Evolutionary conservation across 2,888 invertebrate genomes (phyloP).

Genomic region (Sepioteuthis lessoniana): DNA sequence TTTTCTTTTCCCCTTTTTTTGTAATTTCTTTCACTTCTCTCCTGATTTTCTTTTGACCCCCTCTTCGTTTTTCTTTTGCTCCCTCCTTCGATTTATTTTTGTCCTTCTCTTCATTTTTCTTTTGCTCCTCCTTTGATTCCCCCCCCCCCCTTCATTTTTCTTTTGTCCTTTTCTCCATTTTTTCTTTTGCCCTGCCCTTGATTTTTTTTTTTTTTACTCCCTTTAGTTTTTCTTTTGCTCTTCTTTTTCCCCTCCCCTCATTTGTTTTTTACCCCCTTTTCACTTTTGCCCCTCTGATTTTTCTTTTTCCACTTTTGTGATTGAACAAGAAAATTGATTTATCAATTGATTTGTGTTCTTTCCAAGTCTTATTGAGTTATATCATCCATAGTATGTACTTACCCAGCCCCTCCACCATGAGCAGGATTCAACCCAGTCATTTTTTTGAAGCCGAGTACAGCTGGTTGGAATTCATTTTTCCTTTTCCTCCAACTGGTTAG

Average conservation of each 20-base stretch:
- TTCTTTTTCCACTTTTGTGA: not conserved
- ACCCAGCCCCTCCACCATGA: too few relatives aligned
- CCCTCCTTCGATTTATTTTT: not conserved
- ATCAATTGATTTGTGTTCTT: too few relatives aligned
- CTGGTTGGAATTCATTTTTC: too few relatives aligned
- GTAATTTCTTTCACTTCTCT: not conserved
- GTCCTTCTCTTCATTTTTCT: not conserved
- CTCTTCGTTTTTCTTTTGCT: not conserved
- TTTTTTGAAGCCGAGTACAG: too few relatives aligned
- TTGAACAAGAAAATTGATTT: too few relatives aligned
- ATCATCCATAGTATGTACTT: too few relatives aligned
- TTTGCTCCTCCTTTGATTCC: too few relatives aligned
- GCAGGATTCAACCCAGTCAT: too few relatives aligned
- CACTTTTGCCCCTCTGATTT: not conserved
- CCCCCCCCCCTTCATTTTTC: too few relatives aligned
- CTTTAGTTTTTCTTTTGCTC: not conserved
- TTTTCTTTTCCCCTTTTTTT: not conserved
- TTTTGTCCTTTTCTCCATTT: not conserved
- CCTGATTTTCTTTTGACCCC: not conserved
- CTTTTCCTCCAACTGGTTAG: too few relatives aligned
- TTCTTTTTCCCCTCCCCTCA: not conserved
- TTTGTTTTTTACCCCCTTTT: not conserved
- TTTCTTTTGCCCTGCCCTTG: not conserved
- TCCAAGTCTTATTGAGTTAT: too few relatives aligned
- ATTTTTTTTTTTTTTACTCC: too few relatives aligned